Conservation (phyloP, 1,140 invertebrate genomes). For the Reticulitermes speratus region DNA sequence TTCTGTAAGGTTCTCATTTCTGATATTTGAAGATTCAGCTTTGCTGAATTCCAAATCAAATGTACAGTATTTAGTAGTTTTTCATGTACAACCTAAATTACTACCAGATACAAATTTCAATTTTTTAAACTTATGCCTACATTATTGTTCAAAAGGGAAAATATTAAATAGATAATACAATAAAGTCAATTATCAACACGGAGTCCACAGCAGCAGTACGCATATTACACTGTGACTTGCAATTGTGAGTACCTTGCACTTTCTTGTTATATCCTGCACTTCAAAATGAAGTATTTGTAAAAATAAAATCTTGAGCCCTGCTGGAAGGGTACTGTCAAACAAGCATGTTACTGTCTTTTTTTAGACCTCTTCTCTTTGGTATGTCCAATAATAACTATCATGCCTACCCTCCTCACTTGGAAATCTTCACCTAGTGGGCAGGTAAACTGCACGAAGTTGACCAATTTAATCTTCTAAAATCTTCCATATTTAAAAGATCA, state of each 20-base stretch:
- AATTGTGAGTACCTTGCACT: no score
- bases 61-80: no score
- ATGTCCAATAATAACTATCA: neutral
- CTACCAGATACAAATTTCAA: no score
- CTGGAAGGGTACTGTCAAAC: neutral
- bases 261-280: neutral
- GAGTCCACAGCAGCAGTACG: neutral
- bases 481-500: neutral
- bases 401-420: neutral
- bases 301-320: neutral
- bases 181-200: neutral
- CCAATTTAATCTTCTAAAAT: neutral
- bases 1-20: no score
- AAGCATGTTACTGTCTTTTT: neutral
- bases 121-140: no score
- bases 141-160: no score
- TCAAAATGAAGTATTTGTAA: neutral
- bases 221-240: neutral
- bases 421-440: neutral
- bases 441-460: neutral
- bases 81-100: no score
- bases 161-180: neutral
- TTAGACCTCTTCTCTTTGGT: conserved; percentile 26
- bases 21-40: no score
- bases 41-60: no score